Evolutionary conservation across 2,888 invertebrate species (phyloP).

Genomic region (Macrosiphum euphorbiae): DNA sequence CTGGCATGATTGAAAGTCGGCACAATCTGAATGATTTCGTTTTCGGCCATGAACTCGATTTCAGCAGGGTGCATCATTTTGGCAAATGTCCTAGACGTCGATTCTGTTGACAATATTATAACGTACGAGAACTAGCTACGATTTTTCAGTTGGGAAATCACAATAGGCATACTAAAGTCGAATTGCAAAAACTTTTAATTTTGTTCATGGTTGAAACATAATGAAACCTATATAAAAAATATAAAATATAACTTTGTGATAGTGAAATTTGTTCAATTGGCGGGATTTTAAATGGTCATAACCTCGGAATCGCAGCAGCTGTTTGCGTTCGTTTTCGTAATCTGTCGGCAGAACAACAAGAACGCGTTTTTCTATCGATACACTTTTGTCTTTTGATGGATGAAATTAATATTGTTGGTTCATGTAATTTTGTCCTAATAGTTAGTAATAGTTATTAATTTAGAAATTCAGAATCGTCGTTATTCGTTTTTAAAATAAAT

Average conservation of each 20-base stretch:
- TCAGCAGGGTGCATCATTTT: slow-evolving; percentile 83
- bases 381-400: not conserved
- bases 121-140: not conserved
- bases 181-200: no score
- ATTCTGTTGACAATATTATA: not conserved
- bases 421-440: not conserved
- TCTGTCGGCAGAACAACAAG: not conserved
- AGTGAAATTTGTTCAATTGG: not conserved
- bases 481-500: not conserved
- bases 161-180: no score
- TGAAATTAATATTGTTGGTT: not conserved
- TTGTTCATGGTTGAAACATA: no score
- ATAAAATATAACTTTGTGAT: not conserved
- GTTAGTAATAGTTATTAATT: no score
- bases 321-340: not conserved
- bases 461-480: not conserved
- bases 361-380: not conserved
- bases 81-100: not conserved
- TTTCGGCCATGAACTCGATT: slow-evolving; percentile 93
- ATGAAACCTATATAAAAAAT: not conserved
- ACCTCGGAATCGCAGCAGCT: not conserved
- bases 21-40: slow-evolving; percentile 84
- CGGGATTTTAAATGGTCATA: slow-evolving; percentile 11
- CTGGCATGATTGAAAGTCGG: slow-evolving; percentile 87
- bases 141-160: not conserved